These are phyloP conservation scores for Drosophila aff. DNA, from an alignment of 1,140 invertebrate genomes.

Conservation along the genomic window DNA sequence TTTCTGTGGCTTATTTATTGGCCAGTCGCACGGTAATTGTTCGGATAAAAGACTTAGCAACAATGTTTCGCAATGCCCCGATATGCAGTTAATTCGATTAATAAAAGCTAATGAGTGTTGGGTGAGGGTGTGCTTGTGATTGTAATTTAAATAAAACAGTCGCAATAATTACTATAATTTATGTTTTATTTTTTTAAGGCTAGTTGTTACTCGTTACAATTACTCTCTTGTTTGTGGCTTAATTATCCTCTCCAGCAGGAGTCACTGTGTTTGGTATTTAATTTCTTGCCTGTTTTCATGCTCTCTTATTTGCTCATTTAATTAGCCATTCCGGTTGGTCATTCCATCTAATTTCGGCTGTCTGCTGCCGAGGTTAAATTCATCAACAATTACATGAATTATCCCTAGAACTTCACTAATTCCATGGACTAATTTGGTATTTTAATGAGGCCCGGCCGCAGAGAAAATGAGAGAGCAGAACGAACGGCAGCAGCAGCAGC, in stretches of 20 bases:
- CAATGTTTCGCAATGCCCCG: slow-evolving; percentile 8
- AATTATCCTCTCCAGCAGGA: not conserved
- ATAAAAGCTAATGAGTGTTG: slow-evolving; percentile 38
- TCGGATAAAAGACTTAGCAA: slow-evolving; percentile 27
- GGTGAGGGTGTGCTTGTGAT: not conserved
- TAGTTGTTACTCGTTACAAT: not conserved
- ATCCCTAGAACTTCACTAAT: slow-evolving; percentile 41
- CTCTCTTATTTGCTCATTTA: slow-evolving; percentile 13
- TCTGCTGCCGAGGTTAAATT: slow-evolving; percentile 6
- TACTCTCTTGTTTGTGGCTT: not conserved
- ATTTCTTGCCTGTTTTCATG: not conserved
- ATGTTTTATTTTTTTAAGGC: not conserved
- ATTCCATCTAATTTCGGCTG: slow-evolving; percentile 24
- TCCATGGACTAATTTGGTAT: slow-evolving; percentile 46
- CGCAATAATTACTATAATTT: not conserved
- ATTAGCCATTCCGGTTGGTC: slow-evolving; percentile 29
- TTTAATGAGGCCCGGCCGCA: slow-evolving; percentile 33
- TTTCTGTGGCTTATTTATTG: slow-evolving; percentile 48
- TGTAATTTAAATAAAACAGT: slow-evolving; percentile 10
- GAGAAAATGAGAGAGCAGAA: slow-evolving; percentile 18
- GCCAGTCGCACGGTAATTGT: slow-evolving; percentile 39
- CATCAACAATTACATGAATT: slow-evolving; percentile 39
- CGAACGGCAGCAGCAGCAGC: slow-evolving; percentile 6
- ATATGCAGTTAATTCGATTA: slow-evolving; percentile 48
- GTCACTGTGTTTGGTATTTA: not conserved